Percentiles rank a stretch among this genome's conserved stretches.
These are phyloP conservation scores for Ia io DNA, from an alignment of 2,113 vertebrate species.

Conservation along the genomic window DNA sequence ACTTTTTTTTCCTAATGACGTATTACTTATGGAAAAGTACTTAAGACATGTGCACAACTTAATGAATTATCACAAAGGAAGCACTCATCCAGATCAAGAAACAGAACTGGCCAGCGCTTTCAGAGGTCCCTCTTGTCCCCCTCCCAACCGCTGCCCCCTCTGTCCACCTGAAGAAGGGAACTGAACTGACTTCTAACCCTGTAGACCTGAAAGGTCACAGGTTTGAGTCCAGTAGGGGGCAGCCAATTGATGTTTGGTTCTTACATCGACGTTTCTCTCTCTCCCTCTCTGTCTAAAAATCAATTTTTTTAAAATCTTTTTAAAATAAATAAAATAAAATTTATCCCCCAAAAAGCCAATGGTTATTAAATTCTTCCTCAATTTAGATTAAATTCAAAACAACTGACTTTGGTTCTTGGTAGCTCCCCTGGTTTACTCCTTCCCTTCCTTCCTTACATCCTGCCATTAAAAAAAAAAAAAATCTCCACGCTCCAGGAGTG, in stretches of 20 bases:
- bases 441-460: neutral
- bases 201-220: neutral
- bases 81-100: neutral
- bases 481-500: neutral
- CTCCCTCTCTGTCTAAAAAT: no score
- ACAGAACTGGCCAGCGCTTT: neutral
- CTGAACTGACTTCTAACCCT: neutral
- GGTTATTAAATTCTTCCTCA: neutral
- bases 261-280: no score
- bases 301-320: no score
- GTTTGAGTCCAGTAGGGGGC: no score
- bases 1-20: neutral
- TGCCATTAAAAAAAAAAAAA: slow-evolving; percentile 23
- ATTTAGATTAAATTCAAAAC: neutral
- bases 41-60: neutral
- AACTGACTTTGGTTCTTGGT: slow-evolving; percentile 15
- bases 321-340: no score
- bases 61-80: neutral
- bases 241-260: no score
- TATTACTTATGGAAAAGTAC: neutral
- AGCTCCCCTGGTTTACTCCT: neutral
- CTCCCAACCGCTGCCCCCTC: neutral
- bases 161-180: neutral
- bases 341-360: neutral
- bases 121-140: neutral